Evolutionary conservation across 2,113 vertebrate species (phyloP).

Genomic region (Hystrix brachyura): DNA sequence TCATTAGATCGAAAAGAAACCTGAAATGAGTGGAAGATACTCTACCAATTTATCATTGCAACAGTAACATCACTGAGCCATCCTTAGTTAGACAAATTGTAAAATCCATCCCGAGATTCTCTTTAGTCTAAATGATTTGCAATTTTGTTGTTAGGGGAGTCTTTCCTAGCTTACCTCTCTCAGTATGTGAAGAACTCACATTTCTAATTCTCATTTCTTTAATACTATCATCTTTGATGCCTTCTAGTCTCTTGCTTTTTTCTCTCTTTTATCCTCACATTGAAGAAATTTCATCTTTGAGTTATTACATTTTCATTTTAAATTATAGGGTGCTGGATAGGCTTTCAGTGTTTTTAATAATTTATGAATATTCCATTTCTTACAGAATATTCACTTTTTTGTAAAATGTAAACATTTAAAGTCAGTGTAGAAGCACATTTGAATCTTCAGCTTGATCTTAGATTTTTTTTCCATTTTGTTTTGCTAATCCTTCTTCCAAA

Average conservation of each 20-base stretch:
- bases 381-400: slow-evolving; percentile 37
- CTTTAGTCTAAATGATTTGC: not conserved
- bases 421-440: not conserved
- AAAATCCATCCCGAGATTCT: not conserved
- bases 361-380: slow-evolving; percentile 37
- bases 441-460: slow-evolving; percentile 39
- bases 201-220: slow-evolving; percentile 55
- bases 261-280: slow-evolving; percentile 21
- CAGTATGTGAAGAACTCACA: not conserved
- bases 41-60: not conserved
- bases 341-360: slow-evolving; percentile 15
- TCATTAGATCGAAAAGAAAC: slow-evolving; percentile 39
- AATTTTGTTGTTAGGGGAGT: not conserved
- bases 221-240: slow-evolving; percentile 8
- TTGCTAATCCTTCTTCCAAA: slow-evolving; percentile 53
- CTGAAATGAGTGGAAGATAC: not conserved
- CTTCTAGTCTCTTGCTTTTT: not conserved
- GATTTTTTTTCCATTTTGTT: slow-evolving; percentile 49
- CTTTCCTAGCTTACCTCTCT: slow-evolving; percentile 22
- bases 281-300: slow-evolving; percentile 40
- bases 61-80: not conserved
- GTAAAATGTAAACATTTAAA: slow-evolving; percentile 43
- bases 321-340: not conserved
- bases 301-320: slow-evolving; percentile 41
- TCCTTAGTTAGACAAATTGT: not conserved